phyloP scores from a whole-genome alignment of 2,113 vertebrate genomes.

The Antechinus flavipes region DNA sequence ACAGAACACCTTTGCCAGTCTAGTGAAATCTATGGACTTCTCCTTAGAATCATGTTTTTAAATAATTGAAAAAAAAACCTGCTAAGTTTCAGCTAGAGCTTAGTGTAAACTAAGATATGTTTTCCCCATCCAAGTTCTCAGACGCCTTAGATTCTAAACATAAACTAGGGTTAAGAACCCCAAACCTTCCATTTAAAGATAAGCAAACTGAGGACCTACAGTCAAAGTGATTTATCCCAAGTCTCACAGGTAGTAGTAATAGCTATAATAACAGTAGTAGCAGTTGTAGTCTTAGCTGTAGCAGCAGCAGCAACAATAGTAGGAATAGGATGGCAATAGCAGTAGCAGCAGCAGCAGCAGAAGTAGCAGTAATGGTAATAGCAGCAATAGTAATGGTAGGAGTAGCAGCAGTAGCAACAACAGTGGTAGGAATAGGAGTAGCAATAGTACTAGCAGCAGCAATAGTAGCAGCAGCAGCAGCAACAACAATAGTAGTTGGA shows the following conservation, averaged over 20 bases:
- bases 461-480: too few relatives aligned
- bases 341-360: too few relatives aligned
- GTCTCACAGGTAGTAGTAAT: not conserved
- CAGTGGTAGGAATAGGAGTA: too few relatives aligned
- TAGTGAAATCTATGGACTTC: not conserved
- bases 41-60: not conserved
- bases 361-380: too few relatives aligned
- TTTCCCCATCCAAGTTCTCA: not conserved
- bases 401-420: too few relatives aligned
- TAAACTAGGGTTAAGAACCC: not conserved
- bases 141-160: not conserved
- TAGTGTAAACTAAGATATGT: not conserved
- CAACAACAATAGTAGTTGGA: too few relatives aligned
- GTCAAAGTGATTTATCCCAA: not conserved
- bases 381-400: not conserved
- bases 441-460: too few relatives aligned
- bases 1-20: not conserved
- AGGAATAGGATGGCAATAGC: too few relatives aligned
- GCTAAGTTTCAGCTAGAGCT: not conserved
- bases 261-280: not conserved
- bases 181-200: not conserved
- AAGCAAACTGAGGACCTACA: not conserved
- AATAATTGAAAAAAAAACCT: not conserved
- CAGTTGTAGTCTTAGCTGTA: too few relatives aligned
- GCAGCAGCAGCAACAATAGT: too few relatives aligned